Conservation (phyloP, 2,888 invertebrate genomes). For the Euspilapteryx auroguttella region DNA sequence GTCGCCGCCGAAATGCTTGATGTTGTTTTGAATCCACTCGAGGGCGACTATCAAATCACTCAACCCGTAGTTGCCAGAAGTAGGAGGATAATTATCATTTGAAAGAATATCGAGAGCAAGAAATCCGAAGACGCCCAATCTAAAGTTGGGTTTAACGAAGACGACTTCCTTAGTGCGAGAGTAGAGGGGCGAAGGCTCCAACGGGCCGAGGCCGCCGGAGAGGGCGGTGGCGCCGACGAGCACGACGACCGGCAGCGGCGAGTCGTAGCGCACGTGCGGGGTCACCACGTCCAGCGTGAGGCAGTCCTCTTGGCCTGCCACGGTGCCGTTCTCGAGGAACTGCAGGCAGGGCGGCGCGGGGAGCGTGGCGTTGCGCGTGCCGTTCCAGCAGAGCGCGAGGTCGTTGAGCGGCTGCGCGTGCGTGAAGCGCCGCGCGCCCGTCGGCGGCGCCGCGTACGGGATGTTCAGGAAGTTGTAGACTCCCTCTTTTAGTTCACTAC, state of each 20-base stretch:
- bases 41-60: slow-evolving; percentile 78
- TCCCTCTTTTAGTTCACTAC: slow-evolving; percentile 72
- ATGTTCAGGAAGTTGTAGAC: slow-evolving; percentile 81
- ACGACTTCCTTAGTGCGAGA: slow-evolving; percentile 79
- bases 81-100: slow-evolving; percentile 68
- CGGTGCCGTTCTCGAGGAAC: slow-evolving; percentile 65
- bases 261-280: slow-evolving; percentile 77
- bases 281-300: slow-evolving; percentile 81
- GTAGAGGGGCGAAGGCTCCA: slow-evolving; percentile 74
- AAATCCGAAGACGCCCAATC: slow-evolving; percentile 80
- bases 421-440: slow-evolving; percentile 69
- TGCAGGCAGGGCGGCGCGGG: slow-evolving; percentile 72
- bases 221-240: slow-evolving; percentile 78
- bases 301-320: slow-evolving; percentile 79
- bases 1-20: slow-evolving; percentile 83
- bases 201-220: slow-evolving; percentile 75
- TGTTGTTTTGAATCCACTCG: slow-evolving; percentile 80
- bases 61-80: slow-evolving; percentile 85
- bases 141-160: slow-evolving; percentile 85
- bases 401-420: slow-evolving; percentile 68
- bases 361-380: slow-evolving; percentile 69
- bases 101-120: slow-evolving; percentile 73
- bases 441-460: slow-evolving; percentile 77
- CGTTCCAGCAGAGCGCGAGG: slow-evolving; percentile 79
- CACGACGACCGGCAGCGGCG: slow-evolving; percentile 80